Evolutionary conservation across 1,140 invertebrate genomes (phyloP), one percentile per base, ranked within the genome.

Genomic region (Apolygus lucorum): DNA sequence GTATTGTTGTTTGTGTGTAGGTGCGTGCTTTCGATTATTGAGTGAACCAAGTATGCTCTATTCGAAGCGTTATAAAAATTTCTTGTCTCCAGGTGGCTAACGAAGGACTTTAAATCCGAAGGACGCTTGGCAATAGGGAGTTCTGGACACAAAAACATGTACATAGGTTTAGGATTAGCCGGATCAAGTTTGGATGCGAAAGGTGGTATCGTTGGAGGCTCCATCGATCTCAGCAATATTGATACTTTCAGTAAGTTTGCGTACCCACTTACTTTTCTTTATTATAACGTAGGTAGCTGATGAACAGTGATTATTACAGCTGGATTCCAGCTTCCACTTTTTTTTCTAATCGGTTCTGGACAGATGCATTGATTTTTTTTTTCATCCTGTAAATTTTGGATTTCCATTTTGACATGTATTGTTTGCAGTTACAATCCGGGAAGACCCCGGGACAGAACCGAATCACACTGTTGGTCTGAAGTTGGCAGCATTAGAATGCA

Each of bases 161-260:
- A 90, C 76, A 90, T 96, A 63, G 90, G 91, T 28, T 82, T 96
- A 26, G 91, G 92, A 28, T 81, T 98, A 21, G 92, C 88, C 17
- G 90, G 91, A n/a, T 96, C 93, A 0, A 88, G 89, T 72, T 82
- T 98, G 62, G 95, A 98, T 78, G 94, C 95, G 14, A 94, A 95
- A 79, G 93, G 93, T 66, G 96, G 96, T 73, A 97, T 98, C 76
- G 93, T 98, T 17, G 95, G 95, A 78, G 95, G 96, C 52, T 91
- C 88, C 64, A 94, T 98, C 75, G 91, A 95, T 77, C 83, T 98
- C 8, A 90, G 91, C 73, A 88, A 90, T 76, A 91, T 97, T 68
- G 88, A 94, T 77, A 93, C 92, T 2, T 91, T 88, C 73, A 85
- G 88, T 91, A 82, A 85, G 83, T 70, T 70, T 68, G n/a, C 70